These are phyloP conservation scores for Latheticus oryzae DNA, from an alignment of 2,888 invertebrate species.

Conservation along the genomic window DNA sequence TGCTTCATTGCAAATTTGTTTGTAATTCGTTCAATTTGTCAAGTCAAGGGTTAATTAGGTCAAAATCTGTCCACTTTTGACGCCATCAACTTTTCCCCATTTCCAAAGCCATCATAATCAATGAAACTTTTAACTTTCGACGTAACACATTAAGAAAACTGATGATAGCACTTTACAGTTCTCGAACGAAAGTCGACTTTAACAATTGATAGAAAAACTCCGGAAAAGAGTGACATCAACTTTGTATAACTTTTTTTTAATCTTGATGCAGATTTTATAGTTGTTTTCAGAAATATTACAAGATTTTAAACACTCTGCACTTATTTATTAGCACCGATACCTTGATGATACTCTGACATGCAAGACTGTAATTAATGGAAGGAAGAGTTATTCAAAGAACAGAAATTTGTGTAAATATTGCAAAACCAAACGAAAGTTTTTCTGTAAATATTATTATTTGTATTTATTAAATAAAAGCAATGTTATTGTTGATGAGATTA, in stretches of 20 bases:
- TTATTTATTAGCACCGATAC: slow-evolving; percentile 16
- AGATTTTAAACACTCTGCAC: slow-evolving; percentile 1
- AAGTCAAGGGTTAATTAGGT: slow-evolving; percentile 5
- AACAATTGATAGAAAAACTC: slow-evolving; percentile 22
- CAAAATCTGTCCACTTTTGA: slow-evolving; percentile 9
- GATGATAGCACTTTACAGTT: slow-evolving; percentile 25
- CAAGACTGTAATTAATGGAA: slow-evolving; percentile 9
- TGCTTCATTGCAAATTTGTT: no score
- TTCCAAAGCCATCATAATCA: slow-evolving; percentile 30
- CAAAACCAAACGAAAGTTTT: no score
- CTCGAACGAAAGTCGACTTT: slow-evolving; percentile 18
- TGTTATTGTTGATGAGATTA: no score
- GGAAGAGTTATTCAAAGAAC: no score
- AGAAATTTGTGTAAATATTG: no score
- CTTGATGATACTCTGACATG: slow-evolving; percentile 16
- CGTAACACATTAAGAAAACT: slow-evolving; percentile 23
- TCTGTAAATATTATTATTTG: no score
- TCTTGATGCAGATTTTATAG: background rate
- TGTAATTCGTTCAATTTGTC: no score
- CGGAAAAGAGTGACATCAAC: slow-evolving; percentile 8
- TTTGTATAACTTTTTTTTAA: slow-evolving; percentile 13
- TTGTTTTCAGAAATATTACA: slow-evolving; percentile 17
- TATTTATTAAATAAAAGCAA: no score
- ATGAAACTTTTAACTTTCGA: slow-evolving; percentile 24
- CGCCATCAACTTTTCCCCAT: no score